phyloP scores from a whole-genome alignment of 2,797 vertebrate species.

The Pterois miles region DNA sequence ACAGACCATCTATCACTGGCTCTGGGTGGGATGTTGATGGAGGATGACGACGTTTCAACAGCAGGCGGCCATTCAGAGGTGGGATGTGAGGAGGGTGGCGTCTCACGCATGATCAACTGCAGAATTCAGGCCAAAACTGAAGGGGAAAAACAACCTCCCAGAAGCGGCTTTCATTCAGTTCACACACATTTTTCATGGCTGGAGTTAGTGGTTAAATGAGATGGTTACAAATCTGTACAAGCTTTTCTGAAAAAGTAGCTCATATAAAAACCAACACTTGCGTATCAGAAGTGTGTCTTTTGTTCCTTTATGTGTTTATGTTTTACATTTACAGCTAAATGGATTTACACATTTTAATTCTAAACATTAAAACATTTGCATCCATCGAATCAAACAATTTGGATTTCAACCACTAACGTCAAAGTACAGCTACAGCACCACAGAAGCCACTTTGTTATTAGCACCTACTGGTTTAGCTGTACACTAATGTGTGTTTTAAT shows the following conservation, averaged over 20 bases:
- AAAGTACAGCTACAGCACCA: slow-evolving; percentile 58
- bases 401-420: slow-evolving; percentile 12
- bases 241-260: slow-evolving; percentile 43
- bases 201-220: slow-evolving; percentile 31
- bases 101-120: slow-evolving; percentile 47
- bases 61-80: slow-evolving; percentile 66
- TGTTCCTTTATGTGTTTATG: slow-evolving; percentile 26
- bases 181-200: slow-evolving; percentile 24
- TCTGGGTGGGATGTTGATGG: slow-evolving; percentile 73
- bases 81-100: slow-evolving; percentile 54
- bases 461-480: slow-evolving; percentile 65
- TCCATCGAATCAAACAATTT: slow-evolving; percentile 44
- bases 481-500: slow-evolving; percentile 58
- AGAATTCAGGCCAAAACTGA: slow-evolving; percentile 47
- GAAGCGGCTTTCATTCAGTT: slow-evolving; percentile 35
- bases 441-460: slow-evolving; percentile 62
- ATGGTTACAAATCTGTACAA: slow-evolving; percentile 59
- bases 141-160: slow-evolving; percentile 29
- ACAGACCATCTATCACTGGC: slow-evolving; percentile 68
- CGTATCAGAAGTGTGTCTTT: slow-evolving; percentile 34
- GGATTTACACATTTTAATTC: slow-evolving; percentile 41
- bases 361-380: slow-evolving; percentile 51
- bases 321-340: slow-evolving; percentile 57
- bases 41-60: slow-evolving; percentile 71
- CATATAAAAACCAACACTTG: slow-evolving; percentile 56